Evolutionary conservation across 2,113 vertebrate genomes (phyloP), one percentile per base, ranked within the genome.

Genomic region (Anoplopoma fimbria): DNA sequence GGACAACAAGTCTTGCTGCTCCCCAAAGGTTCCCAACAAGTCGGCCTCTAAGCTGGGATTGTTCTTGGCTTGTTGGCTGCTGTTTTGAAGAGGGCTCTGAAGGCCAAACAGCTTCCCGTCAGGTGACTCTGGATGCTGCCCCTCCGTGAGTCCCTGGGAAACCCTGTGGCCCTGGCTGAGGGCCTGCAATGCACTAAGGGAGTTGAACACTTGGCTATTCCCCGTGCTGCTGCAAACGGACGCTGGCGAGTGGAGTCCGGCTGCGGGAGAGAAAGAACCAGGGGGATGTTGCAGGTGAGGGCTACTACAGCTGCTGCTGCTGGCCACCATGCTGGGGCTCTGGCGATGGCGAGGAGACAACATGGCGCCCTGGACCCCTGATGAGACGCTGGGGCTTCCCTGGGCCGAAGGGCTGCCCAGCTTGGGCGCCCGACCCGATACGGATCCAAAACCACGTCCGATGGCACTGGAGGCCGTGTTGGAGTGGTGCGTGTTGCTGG

Each of bases 121-220:
- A 73, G 98, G 97, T 10, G 97, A 98, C 88, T 89, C 85, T 3
- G 83, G 60, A 25, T 81, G 79, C 45, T 95, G 95, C 87, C 97
- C 93, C 55, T 93, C 90, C 0, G 94, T 88, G 0, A 95, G 95
- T 42, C 95, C 96, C 69, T 97, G 94, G 64, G 96, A 93, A 77
- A 97, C 95, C 36, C 96, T 92, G 0, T 97, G 97, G 78, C 96
- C 96, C 91, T 98, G 98, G 36, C 96, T 97, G 87, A 98, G 97
- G 80, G 97, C 97, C 88, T 99, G 97, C 87, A 98, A 96, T 3
- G 97, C 97, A 31, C 96, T 97, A 58, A 98, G 96, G 83, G 97
- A 97, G 87, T 95, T 97, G 94, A 96, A 96, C 86, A 94, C 84
- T 25, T 85, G 90, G 75, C 76, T 34, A 13, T 72, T 85, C 33